These are phyloP conservation scores for Luehdorfia chinensis DNA, from an alignment of 1,140 invertebrate genomes.

Conservation along the genomic window DNA sequence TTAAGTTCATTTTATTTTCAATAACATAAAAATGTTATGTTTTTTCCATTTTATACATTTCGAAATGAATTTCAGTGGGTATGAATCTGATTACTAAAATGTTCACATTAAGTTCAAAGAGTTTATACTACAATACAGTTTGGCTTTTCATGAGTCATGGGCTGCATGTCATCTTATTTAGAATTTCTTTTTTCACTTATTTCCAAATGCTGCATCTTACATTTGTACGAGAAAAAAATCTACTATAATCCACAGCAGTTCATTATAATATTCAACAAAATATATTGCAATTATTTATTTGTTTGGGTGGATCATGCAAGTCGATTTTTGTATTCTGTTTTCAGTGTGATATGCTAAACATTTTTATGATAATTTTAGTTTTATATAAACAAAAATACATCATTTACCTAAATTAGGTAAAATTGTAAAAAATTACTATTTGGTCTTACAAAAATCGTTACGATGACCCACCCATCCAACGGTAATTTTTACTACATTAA, in stretches of 20 bases:
- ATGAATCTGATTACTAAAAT: slow-evolving; percentile 63
- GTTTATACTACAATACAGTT: slow-evolving; percentile 64
- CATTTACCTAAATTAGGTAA: slow-evolving; percentile 63
- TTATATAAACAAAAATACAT: slow-evolving; percentile 64
- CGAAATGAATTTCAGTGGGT: slow-evolving; percentile 66
- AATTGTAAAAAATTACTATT: slow-evolving; percentile 70
- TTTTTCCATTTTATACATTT: slow-evolving; percentile 73
- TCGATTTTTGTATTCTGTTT: slow-evolving; percentile 50
- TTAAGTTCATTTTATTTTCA: slow-evolving; percentile 78
- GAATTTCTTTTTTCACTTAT: slow-evolving; percentile 71
- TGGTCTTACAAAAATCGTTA: slow-evolving; percentile 66
- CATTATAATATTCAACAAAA: slow-evolving; percentile 71
- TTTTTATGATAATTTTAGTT: slow-evolving; percentile 67
- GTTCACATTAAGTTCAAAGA: slow-evolving; percentile 57
- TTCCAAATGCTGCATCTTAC: slow-evolving; percentile 69
- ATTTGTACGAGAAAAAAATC: slow-evolving; percentile 62
- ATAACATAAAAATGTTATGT: slow-evolving; percentile 79
- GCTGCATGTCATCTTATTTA: slow-evolving; percentile 35
- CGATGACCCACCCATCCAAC: slow-evolving; percentile 66
- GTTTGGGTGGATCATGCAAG: slow-evolving; percentile 57
- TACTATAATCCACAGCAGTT: slow-evolving; percentile 63
- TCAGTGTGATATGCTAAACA: slow-evolving; percentile 70
- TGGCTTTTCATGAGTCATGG: slow-evolving; percentile 61
- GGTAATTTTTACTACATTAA: slow-evolving; percentile 72
- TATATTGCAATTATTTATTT: slow-evolving; percentile 69